Evolutionary conservation across 2,888 invertebrate species (phyloP), one percentile per base, ranked within the genome.

Genomic region (Pammene aurita): DNA sequence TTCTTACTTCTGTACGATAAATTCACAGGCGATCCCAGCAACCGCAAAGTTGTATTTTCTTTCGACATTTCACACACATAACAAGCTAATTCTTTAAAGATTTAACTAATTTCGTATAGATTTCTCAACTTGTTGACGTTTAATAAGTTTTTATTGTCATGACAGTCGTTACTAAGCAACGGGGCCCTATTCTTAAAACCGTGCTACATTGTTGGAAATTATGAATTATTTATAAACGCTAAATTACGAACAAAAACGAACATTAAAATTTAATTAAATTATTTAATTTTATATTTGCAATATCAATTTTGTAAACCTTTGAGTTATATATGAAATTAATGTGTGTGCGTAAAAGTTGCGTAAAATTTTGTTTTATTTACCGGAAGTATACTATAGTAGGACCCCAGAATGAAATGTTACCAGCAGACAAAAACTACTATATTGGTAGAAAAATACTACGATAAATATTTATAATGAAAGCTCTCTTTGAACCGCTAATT

Each of bases 1-100:
- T 87, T 92, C 78, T 91, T 92, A 73, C 81, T 83, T 71, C 92
- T 83, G 68, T 90, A 88, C 0, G 87, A 85, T 44, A 92, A 80
- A 75, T 92, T 92, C 67, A 92, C 91, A 71, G 92, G 92, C 52
- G 92, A 92, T 72, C 92, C 92, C 48, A 89, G 80, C 66, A 92
- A 83, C 73, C 92, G 86, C 74, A 92, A 77, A 72, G 87, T 91
- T 74, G 83, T 80, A 74, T 84, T 90, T 77, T 92, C 92, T 79
- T 91, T 92, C 77, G 92, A 92, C 92, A 92, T 92, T 83, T 83
- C 85, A 84, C 78, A 76, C 74, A 78, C 84, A 84, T 84, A 71
- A 73, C 82, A 81, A 73, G 70, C 44, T 72, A 67, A 63, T 58
- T 69, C 6, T 46, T 42, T 2, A 9, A 46, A 55, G 16, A 26